Percentiles rank a stretch among this genome's conserved stretches.
These are phyloP conservation scores for Perccottus glenii DNA, from an alignment of 2,113 vertebrate genomes.

Conservation along the genomic window DNA sequence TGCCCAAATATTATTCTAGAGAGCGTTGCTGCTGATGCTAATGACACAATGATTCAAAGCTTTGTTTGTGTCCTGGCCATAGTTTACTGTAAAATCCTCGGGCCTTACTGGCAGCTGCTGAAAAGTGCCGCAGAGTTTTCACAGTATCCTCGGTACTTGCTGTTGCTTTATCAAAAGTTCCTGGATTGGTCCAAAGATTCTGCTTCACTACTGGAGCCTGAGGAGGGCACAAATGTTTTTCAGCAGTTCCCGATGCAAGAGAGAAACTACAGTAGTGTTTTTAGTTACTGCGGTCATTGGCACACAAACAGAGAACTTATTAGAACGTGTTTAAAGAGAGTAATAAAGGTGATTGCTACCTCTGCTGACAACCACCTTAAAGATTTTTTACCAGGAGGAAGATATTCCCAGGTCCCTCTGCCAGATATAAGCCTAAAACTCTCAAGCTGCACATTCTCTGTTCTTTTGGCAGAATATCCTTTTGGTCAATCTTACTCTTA, in stretches of 20 bases:
- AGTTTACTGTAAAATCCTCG: conserved; percentile 79
- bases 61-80: conserved; percentile 78
- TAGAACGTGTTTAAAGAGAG: conserved; percentile 69
- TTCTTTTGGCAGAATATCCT: conserved; percentile 77
- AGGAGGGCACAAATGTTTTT: conserved; percentile 70
- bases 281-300: conserved; percentile 69
- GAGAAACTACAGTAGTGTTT: conserved; percentile 69
- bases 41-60: conserved; percentile 72
- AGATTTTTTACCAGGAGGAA: conserved; percentile 79
- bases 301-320: conserved; percentile 75
- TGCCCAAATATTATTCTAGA: conserved; percentile 74
- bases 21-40: conserved; percentile 72
- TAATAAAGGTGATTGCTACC: conserved; percentile 67
- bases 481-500: conserved; percentile 36
- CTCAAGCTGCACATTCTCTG: conserved; percentile 68
- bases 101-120: conserved; percentile 81
- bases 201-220: conserved; percentile 68
- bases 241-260: conserved; percentile 76
- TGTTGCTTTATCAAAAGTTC: conserved; percentile 76
- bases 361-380: conserved; percentile 73
- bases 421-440: conserved; percentile 52
- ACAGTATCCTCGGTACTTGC: conserved; percentile 66
- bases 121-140: conserved; percentile 75
- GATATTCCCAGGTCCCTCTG: conserved; percentile 57
- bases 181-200: conserved; percentile 76